These are phyloP conservation scores for Gymnocephalus cernua DNA, from an alignment of 2,113 vertebrate genomes.

Conservation along the genomic window DNA sequence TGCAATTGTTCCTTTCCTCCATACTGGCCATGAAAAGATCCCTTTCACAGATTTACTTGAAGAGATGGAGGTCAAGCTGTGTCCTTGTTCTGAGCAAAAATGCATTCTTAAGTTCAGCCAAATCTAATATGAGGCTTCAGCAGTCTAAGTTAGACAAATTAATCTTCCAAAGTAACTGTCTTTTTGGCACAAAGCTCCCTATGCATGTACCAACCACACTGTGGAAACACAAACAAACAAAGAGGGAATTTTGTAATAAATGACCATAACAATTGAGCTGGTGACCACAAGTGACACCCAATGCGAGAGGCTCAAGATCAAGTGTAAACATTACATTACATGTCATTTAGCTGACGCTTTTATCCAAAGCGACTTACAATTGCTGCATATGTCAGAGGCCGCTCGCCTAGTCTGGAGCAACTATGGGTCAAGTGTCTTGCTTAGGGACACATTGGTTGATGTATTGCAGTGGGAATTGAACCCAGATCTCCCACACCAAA, in stretches of 20 bases:
- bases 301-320: neutral
- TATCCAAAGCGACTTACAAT: too few relatives aligned
- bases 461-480: too few relatives aligned
- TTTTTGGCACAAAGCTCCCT: neutral
- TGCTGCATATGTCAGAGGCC: too few relatives aligned
- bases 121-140: neutral
- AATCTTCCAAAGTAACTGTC: neutral
- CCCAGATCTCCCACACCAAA: too few relatives aligned
- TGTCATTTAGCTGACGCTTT: too few relatives aligned
- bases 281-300: neutral
- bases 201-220: neutral
- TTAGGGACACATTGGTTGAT: too few relatives aligned
- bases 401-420: too few relatives aligned
- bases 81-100: neutral
- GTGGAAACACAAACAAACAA: conserved; percentile 1
- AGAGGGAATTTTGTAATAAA: neutral
- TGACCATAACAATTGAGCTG: neutral
- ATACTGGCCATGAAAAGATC: neutral
- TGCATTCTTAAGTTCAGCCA: neutral
- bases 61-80: neutral
- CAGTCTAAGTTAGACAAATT: neutral
- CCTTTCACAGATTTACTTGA: neutral
- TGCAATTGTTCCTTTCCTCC: neutral
- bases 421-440: too few relatives aligned
- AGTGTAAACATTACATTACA: too few relatives aligned